Conservation (phyloP, 2,888 invertebrate genomes). For the Lasiommata megera region DNA sequence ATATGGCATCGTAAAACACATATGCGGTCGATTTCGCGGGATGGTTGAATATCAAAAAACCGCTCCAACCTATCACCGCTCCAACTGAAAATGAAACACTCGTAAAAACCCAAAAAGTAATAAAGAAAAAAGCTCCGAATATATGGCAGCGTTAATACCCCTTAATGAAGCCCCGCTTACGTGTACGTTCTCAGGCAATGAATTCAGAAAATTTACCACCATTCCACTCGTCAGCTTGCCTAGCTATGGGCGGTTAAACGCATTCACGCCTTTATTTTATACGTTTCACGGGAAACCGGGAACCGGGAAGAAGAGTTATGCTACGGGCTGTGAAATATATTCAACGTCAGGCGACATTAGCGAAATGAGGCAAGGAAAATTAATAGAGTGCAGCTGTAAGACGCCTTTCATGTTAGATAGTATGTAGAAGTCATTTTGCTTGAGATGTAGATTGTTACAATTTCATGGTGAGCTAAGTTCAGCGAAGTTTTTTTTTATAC, state of each 20-base stretch:
- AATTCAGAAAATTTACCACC: slow-evolving; percentile 29
- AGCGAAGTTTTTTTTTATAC: no score
- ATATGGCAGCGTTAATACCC: slow-evolving; percentile 25
- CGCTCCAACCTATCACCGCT: no score
- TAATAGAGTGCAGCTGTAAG: no score
- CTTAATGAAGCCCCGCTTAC: slow-evolving; percentile 32
- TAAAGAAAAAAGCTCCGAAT: slow-evolving; percentile 22
- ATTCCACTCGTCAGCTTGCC: slow-evolving; percentile 29
- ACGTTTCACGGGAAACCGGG: slow-evolving; percentile 11
- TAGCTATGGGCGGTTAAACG: slow-evolving; percentile 13
- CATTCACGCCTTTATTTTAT: slow-evolving; percentile 13
- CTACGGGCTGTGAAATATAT: neutral
- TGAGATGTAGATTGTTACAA: no score
- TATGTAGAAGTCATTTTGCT: no score
- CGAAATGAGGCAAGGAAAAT: no score
- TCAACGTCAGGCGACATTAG: no score
- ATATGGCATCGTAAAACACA: neutral
- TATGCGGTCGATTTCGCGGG: neutral
- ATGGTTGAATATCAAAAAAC: neutral
- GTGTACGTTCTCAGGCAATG: slow-evolving; percentile 32
- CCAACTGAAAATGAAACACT: slow-evolving; percentile 3
- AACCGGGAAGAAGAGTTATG: neutral
- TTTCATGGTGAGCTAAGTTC: no score
- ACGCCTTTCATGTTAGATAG: no score
- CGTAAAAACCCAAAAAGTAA: slow-evolving; percentile 2